These are phyloP conservation scores for Sitobion miscanthi DNA, from an alignment of 1,140 invertebrate species.

Conservation along the genomic window DNA sequence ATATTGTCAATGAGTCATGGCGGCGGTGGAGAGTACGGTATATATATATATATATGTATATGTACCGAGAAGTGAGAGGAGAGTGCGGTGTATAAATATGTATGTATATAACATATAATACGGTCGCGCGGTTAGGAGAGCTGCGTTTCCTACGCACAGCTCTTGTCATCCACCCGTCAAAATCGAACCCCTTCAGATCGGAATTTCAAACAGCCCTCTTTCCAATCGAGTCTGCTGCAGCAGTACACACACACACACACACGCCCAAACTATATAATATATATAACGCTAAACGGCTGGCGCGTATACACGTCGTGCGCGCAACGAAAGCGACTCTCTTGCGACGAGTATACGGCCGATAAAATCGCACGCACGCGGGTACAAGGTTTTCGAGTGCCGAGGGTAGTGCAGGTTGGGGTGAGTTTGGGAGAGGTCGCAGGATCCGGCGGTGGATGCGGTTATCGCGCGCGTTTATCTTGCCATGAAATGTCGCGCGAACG, in stretches of 20 bases:
- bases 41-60: too few species aligned
- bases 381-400: not conserved
- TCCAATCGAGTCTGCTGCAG: not conserved
- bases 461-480: not conserved
- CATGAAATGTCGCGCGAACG: not conserved
- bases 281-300: not conserved
- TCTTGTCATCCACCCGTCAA: constrained; percentile 34
- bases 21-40: not conserved
- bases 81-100: too few species aligned
- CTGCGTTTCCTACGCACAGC: not conserved
- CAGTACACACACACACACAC: too few species aligned
- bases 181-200: constrained; percentile 38
- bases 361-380: not conserved
- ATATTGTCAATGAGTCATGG: constrained; percentile 10
- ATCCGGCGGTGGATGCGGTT: not conserved
- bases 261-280: not conserved
- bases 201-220: constrained; percentile 36
- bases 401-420: too few species aligned
- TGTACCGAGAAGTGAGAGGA: too few species aligned
- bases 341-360: not conserved
- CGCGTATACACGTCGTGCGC: not conserved
- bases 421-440: not conserved
- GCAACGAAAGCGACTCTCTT: not conserved
- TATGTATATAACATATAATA: not conserved
- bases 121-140: not conserved